Evolutionary conservation across 1,140 invertebrate species (phyloP), one percentile per base, ranked within the genome.

Genomic region (Copidosoma floridanum): DNA sequence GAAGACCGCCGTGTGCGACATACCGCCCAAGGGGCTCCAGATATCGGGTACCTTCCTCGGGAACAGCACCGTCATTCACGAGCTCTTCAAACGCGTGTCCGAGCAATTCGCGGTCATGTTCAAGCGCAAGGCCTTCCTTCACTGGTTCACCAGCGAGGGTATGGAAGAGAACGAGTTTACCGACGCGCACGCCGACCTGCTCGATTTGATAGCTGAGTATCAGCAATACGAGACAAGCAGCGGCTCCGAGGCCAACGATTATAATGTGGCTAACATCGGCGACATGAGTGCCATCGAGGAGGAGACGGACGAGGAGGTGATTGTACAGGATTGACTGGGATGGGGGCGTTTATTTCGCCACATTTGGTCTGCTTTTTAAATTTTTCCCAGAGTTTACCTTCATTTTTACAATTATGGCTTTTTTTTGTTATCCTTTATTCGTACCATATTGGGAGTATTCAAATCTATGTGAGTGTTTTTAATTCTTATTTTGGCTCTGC

Each of bases 121-220:
- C 80, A 79, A 87, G 37, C 82, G 87, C 52, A 93, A 92, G 75
- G 90, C 91, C 71, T 93, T 93, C 84, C 80, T 86, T 68, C 84
- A 86, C 77, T 88, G 85, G 86, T 88, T 88, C 66, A 91, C 88
- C 51, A 88, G 89, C 8, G 91, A 93, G 71, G 91, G 91, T 55
- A 93, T 93, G 91, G 90, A 93, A 61, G 89, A 92, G 68, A 86
- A 85, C 82, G 90, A 93, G 73, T 93, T 93, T 76, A 91, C 87
- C 12, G 89, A 92, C 67, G 90, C 90, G 0, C 86, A 88, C 75
- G 85, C 83, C 81, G 84, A 91, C 84, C 84, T 89, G 89, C 86
- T 91, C 72, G 92, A 94, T 74, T 76, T 94, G 46, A 88, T 94
- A 2, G 89, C 88, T 0, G 93, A 95, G 73, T 94, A 94, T 70